phyloP scores from a whole-genome alignment of 1,140 invertebrate species.

The Xylocopa sonorina region DNA sequence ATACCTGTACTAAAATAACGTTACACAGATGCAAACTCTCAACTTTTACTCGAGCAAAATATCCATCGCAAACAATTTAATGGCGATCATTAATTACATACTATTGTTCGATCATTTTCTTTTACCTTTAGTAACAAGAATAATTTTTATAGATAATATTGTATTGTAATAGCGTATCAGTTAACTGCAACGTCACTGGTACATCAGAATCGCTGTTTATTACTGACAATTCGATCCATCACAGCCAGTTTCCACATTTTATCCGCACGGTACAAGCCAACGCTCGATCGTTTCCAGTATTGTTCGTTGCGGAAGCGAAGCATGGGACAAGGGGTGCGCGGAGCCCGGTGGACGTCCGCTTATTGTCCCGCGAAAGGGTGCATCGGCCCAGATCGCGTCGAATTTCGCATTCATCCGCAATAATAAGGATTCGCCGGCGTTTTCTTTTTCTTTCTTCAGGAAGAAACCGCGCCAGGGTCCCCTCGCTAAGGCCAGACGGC shows the following conservation, averaged over 20 bases:
- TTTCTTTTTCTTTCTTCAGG: constrained; percentile 37
- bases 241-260: not conserved
- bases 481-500: constrained; percentile 26
- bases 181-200: too few relatives aligned
- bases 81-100: too few relatives aligned
- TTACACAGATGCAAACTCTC: too few relatives aligned
- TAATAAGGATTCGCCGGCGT: constrained; percentile 49
- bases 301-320: constrained; percentile 17
- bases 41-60: too few relatives aligned
- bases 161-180: too few relatives aligned
- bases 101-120: too few relatives aligned
- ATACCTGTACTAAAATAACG: not conserved
- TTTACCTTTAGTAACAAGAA: too few relatives aligned
- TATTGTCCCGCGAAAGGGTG: constrained; percentile 49
- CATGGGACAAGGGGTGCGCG: constrained; percentile 2
- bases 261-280: not conserved
- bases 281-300: constrained; percentile 18
- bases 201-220: constrained; percentile 6
- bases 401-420: constrained; percentile 52
- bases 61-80: too few relatives aligned
- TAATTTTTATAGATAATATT: too few relatives aligned
- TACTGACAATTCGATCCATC: too few relatives aligned
- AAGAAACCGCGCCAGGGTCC: constrained; percentile 33
- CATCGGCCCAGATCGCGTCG: constrained; percentile 49
- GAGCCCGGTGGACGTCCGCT: constrained; percentile 23